Conservation (phyloP, 2,113 vertebrate species). For the Paracanthobrama guichenoti region DNA sequence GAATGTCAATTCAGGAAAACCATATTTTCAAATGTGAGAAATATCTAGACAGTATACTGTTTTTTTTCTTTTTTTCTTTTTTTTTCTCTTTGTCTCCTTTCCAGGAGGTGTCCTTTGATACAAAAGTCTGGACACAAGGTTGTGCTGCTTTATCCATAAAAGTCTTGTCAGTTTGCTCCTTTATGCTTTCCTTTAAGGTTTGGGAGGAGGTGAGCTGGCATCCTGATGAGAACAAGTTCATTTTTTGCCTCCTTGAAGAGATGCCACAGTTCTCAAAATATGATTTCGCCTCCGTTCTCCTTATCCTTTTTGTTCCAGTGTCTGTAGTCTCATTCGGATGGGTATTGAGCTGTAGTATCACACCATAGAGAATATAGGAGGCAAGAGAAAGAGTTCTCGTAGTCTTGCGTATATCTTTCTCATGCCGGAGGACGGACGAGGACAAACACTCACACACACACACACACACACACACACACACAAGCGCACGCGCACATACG, state of each 20-base stretch:
- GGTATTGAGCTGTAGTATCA: constrained; percentile 58
- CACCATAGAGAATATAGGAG: constrained; percentile 58
- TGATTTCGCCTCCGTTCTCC: constrained; percentile 58
- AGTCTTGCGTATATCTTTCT: constrained; percentile 57
- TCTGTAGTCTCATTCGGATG: constrained; percentile 49
- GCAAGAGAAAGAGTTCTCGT: constrained; percentile 53
- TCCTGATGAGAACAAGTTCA: constrained; percentile 54
- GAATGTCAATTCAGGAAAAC: constrained; percentile 73
- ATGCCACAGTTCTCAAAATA: constrained; percentile 57
- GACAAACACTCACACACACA: constrained; percentile 55
- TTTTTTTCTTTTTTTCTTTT: too few species aligned
- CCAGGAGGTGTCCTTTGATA: constrained; percentile 75
- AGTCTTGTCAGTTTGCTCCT: constrained; percentile 64
- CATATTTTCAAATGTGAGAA: constrained; percentile 73
- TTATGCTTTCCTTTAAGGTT: constrained; percentile 64
- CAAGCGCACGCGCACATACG: constrained; percentile 39
- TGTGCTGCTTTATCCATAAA: constrained; percentile 74
- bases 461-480: constrained; percentile 29
- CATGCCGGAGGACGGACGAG: constrained; percentile 57
- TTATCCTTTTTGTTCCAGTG: constrained; percentile 50
- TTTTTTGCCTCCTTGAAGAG: constrained; percentile 44
- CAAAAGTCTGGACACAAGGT: constrained; percentile 76
- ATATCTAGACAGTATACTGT: constrained; percentile 81
- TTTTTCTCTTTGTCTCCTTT: constrained; percentile 70
- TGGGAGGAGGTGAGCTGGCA: constrained; percentile 60